Conservation (phyloP, 2,888 invertebrate genomes). For the Falcaria lacertinaria region DNA sequence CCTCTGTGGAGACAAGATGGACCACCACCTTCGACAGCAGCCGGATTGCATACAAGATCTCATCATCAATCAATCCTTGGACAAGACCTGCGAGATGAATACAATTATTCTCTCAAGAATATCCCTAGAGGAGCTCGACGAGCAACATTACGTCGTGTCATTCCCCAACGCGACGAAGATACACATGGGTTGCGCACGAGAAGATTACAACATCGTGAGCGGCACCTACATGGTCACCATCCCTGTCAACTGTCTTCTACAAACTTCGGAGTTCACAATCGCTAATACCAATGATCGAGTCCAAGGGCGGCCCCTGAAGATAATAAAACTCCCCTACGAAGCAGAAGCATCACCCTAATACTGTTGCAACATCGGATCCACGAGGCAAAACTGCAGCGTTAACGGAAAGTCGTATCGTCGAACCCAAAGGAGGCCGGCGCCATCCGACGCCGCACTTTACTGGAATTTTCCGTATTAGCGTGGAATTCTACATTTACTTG, state of each 20-base stretch:
- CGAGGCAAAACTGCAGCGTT: no score
- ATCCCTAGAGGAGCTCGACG: constrained; percentile 4
- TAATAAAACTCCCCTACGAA: background rate
- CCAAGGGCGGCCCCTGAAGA: constrained; percentile 2
- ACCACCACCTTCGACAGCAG: constrained; percentile 4
- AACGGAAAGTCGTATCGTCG: no score
- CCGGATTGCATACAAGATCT: constrained; percentile 6
- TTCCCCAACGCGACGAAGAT: constrained; percentile 1
- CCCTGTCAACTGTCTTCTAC: background rate
- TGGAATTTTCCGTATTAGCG: no score
- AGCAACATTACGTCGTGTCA: constrained; percentile 1
- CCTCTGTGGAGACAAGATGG: background rate
- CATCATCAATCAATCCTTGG: constrained; percentile 11
- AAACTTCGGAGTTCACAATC: background rate
- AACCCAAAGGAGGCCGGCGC: no score
- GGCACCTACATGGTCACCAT: constrained; percentile 1
- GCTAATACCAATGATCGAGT: background rate
- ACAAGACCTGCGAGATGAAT: constrained; percentile 3
- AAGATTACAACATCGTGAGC: constrained; percentile 1
- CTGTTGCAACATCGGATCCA: no score
- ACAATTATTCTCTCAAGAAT: constrained; percentile 1
- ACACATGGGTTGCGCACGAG: background rate
- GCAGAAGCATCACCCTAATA: background rate
- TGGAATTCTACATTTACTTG: no score
- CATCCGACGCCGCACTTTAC: no score